Conservation (phyloP, 2,113 vertebrate genomes). For the Cephalopholis sonnerati region DNA sequence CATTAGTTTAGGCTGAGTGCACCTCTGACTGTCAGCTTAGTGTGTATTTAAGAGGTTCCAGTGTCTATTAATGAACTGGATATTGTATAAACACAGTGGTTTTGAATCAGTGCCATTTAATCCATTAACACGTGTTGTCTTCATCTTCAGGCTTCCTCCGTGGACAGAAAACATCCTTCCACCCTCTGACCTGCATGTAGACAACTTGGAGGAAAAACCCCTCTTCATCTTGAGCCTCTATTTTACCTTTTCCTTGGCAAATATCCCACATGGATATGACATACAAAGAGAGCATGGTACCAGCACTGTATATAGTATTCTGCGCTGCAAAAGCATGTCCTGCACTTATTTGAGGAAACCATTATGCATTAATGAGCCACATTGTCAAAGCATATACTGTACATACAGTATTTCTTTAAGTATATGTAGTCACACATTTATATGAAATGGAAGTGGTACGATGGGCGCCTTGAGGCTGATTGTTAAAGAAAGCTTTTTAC, state of each 20-base stretch:
- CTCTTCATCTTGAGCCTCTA: constrained; percentile 43
- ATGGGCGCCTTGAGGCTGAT: constrained; percentile 20
- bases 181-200: constrained; percentile 71
- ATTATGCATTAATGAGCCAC: constrained; percentile 78
- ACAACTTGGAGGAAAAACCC: constrained; percentile 20
- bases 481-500: constrained; percentile 66
- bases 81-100: background rate
- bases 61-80: background rate
- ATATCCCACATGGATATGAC: constrained; percentile 35
- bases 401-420: constrained; percentile 52
- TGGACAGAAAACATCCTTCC: constrained; percentile 47
- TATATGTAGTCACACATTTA: constrained; percentile 56
- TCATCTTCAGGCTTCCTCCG: constrained; percentile 50
- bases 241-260: constrained; percentile 30
- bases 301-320: constrained; percentile 77
- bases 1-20: no score
- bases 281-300: constrained; percentile 68
- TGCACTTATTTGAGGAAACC: constrained; percentile 65
- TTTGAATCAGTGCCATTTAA: background rate
- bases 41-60: background rate
- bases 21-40: no score
- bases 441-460: constrained; percentile 31
- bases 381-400: constrained; percentile 52
- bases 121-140: background rate
- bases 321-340: constrained; percentile 71